These are phyloP conservation scores for Ceratosolen solmsi DNA, from an alignment of 1,140 invertebrate species.

Conservation along the genomic window DNA sequence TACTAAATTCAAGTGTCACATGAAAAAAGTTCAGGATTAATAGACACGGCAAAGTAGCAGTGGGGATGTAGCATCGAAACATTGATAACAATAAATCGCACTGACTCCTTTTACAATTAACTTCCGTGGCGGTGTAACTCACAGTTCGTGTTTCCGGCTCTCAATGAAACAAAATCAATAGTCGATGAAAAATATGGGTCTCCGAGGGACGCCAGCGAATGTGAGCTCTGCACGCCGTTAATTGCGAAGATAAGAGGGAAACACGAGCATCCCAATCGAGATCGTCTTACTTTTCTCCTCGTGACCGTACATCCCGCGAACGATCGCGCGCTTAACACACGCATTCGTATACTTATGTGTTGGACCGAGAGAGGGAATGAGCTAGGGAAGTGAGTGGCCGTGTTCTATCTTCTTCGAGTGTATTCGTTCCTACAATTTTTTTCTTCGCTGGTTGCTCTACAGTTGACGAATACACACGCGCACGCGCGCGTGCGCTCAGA, in stretches of 20 bases:
- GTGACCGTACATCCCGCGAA: neutral
- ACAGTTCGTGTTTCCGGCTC: neutral
- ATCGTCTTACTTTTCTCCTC: neutral
- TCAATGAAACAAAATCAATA: slow-evolving; percentile 22
- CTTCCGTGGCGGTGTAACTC: neutral
- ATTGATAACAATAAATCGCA: neutral
- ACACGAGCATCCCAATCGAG: neutral
- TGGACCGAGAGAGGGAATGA: neutral
- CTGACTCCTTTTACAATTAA: slow-evolving; percentile 5
- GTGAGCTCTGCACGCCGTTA: slow-evolving; percentile 1
- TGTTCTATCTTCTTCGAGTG: slow-evolving; percentile 11
- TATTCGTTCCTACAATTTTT: slow-evolving; percentile 2
- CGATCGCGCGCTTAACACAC: neutral
- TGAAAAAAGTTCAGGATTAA: no score
- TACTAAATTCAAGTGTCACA: no score
- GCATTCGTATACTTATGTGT: neutral
- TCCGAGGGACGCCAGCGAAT: neutral
- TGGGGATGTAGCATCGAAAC: neutral
- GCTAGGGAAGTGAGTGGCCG: neutral
- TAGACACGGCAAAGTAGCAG: neutral
- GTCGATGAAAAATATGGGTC: slow-evolving; percentile 30
- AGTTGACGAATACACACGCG: neutral
- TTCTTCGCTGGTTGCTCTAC: neutral
- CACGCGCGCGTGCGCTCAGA: no score
- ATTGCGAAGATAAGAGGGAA: slow-evolving; percentile 37